Percentiles rank a stretch among this genome's conserved stretches.
phyloP scores from a whole-genome alignment of 2,888 invertebrate genomes.

The Drosophila differens region DNA sequence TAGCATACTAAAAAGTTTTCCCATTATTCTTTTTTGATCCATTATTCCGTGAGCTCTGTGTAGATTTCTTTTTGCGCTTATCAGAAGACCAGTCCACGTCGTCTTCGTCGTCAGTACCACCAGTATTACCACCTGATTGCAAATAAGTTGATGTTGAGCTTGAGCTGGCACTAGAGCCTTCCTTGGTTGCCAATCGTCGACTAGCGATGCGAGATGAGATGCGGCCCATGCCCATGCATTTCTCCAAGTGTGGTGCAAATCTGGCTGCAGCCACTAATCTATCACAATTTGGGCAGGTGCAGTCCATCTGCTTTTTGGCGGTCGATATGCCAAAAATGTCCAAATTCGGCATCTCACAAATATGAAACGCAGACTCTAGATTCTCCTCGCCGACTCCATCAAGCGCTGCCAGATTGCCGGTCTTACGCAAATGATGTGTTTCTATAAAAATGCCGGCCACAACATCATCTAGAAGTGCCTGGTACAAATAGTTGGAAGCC shows the following conservation, averaged over 20 bases:
- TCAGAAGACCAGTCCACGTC: no score
- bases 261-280: slow-evolving; percentile 90
- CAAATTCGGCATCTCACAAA: slow-evolving; percentile 90
- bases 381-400: slow-evolving; percentile 88
- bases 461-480: slow-evolving; percentile 91
- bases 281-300: slow-evolving; percentile 86
- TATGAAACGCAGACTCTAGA: slow-evolving; percentile 86
- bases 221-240: slow-evolving; percentile 98
- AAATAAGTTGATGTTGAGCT: slow-evolving; percentile 86
- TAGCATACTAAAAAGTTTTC: no score
- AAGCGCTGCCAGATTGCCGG: slow-evolving; percentile 89
- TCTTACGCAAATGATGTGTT: slow-evolving; percentile 90
- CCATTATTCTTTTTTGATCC: no score
- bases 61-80: no score
- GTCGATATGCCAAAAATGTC: slow-evolving; percentile 94
- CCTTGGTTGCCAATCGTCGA: slow-evolving; percentile 90
- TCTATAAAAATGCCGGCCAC: slow-evolving; percentile 91
- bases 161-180: slow-evolving; percentile 86
- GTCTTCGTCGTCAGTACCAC: no score
- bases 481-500: slow-evolving; percentile 89
- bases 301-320: slow-evolving; percentile 93
- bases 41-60: no score
- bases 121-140: no score
- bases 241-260: slow-evolving; percentile 96
- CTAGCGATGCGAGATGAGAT: slow-evolving; percentile 96